Conservation (phyloP, 2,888 invertebrate species). For the Busseola fusca region DNA sequence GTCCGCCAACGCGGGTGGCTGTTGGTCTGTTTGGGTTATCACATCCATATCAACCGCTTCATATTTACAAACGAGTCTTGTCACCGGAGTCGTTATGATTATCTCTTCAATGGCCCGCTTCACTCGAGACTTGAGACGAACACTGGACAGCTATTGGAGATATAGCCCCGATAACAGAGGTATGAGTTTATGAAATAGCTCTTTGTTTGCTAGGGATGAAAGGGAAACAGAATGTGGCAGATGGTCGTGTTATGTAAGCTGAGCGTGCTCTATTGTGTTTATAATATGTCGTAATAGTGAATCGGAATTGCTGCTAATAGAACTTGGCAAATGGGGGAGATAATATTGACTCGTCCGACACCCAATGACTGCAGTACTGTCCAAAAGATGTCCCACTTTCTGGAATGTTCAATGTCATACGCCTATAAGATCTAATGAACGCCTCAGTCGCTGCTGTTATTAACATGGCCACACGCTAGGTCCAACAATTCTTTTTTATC, state of each 20-base stretch:
- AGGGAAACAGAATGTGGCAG: conserved; percentile 38
- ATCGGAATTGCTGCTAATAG: not conserved
- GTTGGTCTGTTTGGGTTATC: conserved; percentile 59
- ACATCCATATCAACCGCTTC: conserved; percentile 29
- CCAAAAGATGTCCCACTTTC: too few species aligned
- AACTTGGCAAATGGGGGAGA: not conserved
- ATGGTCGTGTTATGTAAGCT: conserved; percentile 10
- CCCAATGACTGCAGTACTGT: not conserved
- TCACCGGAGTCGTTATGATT: conserved; percentile 45
- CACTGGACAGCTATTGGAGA: conserved; percentile 48
- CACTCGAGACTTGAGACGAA: conserved; percentile 37
- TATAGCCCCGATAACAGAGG: conserved; percentile 45
- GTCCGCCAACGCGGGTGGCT: conserved; percentile 42
- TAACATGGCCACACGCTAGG: not conserved
- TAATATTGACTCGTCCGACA: not conserved
- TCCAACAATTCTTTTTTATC: too few species aligned
- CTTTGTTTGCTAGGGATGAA: conserved; percentile 25
- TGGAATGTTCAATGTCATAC: too few species aligned
- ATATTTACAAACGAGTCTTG: conserved; percentile 51
- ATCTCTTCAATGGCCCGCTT: conserved; percentile 40
- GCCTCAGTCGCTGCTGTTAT: not conserved
- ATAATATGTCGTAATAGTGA: not conserved
- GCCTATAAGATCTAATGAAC: not conserved
- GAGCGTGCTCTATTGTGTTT: not conserved
- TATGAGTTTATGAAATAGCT: conserved; percentile 28